These are phyloP conservation scores for Cyphomyrus plagiostoma DNA, from an alignment of 2,113 vertebrate species.

Conservation along the genomic window DNA sequence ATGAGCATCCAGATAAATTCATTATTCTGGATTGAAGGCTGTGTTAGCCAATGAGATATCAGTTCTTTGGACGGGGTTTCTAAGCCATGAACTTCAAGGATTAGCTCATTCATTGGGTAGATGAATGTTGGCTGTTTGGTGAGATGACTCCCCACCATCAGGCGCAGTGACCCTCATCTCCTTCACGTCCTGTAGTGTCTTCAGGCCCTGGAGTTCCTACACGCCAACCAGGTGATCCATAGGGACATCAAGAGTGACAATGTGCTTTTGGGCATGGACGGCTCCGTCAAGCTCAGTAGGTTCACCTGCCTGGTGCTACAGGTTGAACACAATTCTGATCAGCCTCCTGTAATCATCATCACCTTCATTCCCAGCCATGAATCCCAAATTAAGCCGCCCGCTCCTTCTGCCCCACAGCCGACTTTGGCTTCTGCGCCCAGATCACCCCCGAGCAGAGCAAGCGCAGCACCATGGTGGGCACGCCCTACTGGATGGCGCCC, in stretches of 20 bases:
- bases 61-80: neutral
- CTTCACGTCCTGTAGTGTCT: constrained; percentile 70
- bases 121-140: neutral
- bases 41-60: neutral
- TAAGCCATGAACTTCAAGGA: neutral
- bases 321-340: neutral
- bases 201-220: constrained; percentile 93
- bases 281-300: constrained; percentile 97
- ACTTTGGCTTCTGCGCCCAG: constrained; percentile 98
- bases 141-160: neutral
- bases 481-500: constrained; percentile 98
- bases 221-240: constrained; percentile 97
- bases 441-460: constrained; percentile 98
- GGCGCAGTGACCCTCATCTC: constrained; percentile 8
- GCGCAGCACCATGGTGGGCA: constrained; percentile 98
- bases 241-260: constrained; percentile 99
- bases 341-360: neutral
- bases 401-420: constrained; percentile 59
- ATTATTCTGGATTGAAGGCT: neutral
- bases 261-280: constrained; percentile 94
- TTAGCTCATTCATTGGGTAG: neutral
- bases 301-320: constrained; percentile 26
- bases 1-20: neutral
- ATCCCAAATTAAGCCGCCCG: neutral
- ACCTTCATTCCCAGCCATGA: neutral